Conservation (phyloP, 2,888 invertebrate genomes). For the Orgyia antiqua region DNA sequence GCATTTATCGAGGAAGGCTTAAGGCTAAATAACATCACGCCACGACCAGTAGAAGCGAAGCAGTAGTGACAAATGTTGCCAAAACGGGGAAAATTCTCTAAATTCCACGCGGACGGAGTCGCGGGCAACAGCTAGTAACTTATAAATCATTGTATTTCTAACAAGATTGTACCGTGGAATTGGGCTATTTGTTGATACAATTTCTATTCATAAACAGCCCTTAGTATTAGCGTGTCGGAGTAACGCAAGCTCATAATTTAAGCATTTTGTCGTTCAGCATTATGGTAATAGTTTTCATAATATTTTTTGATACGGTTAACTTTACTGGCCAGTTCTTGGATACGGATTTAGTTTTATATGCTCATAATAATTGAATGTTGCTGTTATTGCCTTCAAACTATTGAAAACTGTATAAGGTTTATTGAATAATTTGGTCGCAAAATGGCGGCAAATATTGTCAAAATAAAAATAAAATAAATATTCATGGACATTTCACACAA, state of each 20-base stretch:
- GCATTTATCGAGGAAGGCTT: too few species aligned
- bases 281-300: slow-evolving; percentile 68
- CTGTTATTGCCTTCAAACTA: slow-evolving; percentile 1
- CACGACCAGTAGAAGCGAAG: too few species aligned
- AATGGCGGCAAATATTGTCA: too few species aligned
- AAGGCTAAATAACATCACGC: too few species aligned
- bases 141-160: too few species aligned
- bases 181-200: slow-evolving; percentile 7
- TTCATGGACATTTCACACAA: too few species aligned
- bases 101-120: too few species aligned
- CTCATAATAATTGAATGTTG: slow-evolving; percentile 13
- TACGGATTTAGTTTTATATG: slow-evolving; percentile 15
- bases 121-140: too few species aligned
- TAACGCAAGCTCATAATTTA: slow-evolving; percentile 42
- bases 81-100: too few species aligned
- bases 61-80: too few species aligned
- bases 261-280: slow-evolving; percentile 66
- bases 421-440: slow-evolving; percentile 1
- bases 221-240: slow-evolving; percentile 34
- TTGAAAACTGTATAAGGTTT: not conserved
- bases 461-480: too few species aligned
- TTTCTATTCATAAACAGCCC: slow-evolving; percentile 17
- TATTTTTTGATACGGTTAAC: slow-evolving; percentile 65
- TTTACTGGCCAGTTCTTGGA: slow-evolving; percentile 13
- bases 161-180: slow-evolving; percentile 8